Evolutionary conservation across 2,113 vertebrate genomes (phyloP), one percentile per base, ranked within the genome.

Genomic region (Paracanthobrama guichenoti): DNA sequence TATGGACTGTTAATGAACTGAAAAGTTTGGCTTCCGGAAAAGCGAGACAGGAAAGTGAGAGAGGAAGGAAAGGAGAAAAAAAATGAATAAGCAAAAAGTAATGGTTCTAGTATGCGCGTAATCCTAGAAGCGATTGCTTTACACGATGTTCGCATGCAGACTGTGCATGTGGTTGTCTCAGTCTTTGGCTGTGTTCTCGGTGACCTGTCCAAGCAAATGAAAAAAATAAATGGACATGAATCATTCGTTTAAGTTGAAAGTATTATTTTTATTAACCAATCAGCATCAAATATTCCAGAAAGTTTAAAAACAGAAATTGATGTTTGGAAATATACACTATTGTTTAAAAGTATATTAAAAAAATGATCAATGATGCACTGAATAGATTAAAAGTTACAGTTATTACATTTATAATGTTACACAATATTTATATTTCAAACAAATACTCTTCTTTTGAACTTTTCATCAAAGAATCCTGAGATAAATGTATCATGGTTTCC

Each of bases 21-120:
- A 69, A 79, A 74, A 81, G 77, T 86, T 69, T 62, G 12, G 42
- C 72, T 84, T 86, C 84, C 42, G 50, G 82, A 81, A 81, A 85
- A 69, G 18, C 3, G n/a, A 28, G 60, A 60, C 16, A 16, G 81
- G 46, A 64, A 72, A 72, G 72, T 66, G 26, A 66, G 73, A 39
- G 28, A 11, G 72, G 57, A 83, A 35, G 28, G 42, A 48, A 39
- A 59, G 28, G 55, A 74, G 42, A n/a, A 16, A 39, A 46, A 57
- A 48, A 28, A 84, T 26, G 44, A 13, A 73, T 22, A 73, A 42
- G 59, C n/a, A 74, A 42, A 73, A 24, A 11, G 12, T 44, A 57
- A 81, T 75, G 59, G 35, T 24, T 84, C 16, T 80, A 48, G 57
- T 59, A 31, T 73, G 48, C 8, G 18, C 42, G 28, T 66, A 66